Base-by-base conservation (phyloP, 2,888 invertebrate genomes). In the Eupithecia inturbata region DNA sequence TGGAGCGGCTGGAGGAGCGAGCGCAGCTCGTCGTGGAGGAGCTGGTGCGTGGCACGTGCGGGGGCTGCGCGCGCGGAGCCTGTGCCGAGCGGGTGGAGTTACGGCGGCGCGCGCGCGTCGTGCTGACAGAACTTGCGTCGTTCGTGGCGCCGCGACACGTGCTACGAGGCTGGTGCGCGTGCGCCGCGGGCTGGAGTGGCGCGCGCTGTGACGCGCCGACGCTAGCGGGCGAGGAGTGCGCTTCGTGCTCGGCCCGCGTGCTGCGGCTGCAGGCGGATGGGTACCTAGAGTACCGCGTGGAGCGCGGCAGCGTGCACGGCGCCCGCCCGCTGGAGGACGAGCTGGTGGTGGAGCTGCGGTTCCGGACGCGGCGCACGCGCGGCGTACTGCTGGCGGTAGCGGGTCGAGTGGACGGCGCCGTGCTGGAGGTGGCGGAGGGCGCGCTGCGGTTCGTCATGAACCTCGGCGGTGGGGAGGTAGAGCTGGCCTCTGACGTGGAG, bases 391-490 rank as follows among this genome's bases (percentile, higher is more conserved):
- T 98, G 96, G 97, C 97, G 88, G 97, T 97, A 9, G 96, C 97
- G 70, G 99, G 99, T 0, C 96, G 96, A 85, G 96, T 98, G 66
- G 99, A 99, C 89, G 98, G 97, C 90, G 98, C 98, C 82, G 96
- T 97, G 80, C 94, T 99, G 73, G 98, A 99, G 95, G 96, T 93
- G 78, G 96, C 96, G 26, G 97, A 98, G 88, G 99, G 99, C 0
- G 96, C 96, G 68, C 96, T 98, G 16, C 98, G 98, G 89, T 98
- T 98, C 91, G 96, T 97, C 79, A 98, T 98, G 95, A 98, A 99
- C 89, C 95, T 99, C 80, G 99, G 99, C 28, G 97, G 97, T 79
- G 99, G 99, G 9, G 97, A 97, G 90, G 98, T 98, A 53, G 92
- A 97, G 71, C 97, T 98, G 41, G 95, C 97, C 77, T 97, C 97